Percentiles rank a stretch among this genome's conserved stretches.
phyloP scores from a whole-genome alignment of 2,113 vertebrate genomes.

The Macroglossus sobrinus region DNA sequence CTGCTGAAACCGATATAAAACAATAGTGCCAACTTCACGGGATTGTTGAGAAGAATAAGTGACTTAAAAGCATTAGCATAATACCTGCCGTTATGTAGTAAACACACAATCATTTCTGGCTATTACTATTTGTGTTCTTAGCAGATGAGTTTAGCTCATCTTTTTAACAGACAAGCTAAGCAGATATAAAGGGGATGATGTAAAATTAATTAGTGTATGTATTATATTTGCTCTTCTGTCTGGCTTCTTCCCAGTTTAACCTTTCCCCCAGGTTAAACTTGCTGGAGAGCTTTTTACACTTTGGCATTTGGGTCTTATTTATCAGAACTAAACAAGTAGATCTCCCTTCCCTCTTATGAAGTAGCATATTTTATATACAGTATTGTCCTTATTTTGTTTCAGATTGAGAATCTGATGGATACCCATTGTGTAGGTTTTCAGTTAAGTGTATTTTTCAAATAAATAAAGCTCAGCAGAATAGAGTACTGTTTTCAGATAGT shows the following conservation, averaged over 20 bases:
- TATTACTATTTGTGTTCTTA: background rate
- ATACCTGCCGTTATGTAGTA: background rate
- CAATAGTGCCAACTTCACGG: background rate
- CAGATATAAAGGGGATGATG: background rate
- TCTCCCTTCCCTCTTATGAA: background rate
- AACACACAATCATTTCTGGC: background rate
- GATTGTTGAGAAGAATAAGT: background rate
- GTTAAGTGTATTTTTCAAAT: slow-evolving; percentile 64
- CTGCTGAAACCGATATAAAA: background rate
- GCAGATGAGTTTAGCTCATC: background rate
- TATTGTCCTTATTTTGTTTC: slow-evolving; percentile 42
- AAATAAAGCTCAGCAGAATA: slow-evolving; percentile 64
- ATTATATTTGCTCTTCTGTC: background rate
- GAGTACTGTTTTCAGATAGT: background rate
- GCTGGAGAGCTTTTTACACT: background rate
- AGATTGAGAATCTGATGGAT: background rate
- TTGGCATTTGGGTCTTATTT: background rate
- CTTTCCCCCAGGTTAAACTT: slow-evolving; percentile 14
- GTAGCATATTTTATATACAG: slow-evolving; percentile 44
- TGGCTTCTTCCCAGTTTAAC: slow-evolving; percentile 27
- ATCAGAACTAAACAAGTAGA: background rate
- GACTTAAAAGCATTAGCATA: background rate
- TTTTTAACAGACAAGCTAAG: background rate
- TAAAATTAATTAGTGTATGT: background rate
- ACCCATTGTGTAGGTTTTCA: slow-evolving; percentile 54